Conservation (phyloP, 2,888 invertebrate genomes). For the Dasypolia templi region DNA sequence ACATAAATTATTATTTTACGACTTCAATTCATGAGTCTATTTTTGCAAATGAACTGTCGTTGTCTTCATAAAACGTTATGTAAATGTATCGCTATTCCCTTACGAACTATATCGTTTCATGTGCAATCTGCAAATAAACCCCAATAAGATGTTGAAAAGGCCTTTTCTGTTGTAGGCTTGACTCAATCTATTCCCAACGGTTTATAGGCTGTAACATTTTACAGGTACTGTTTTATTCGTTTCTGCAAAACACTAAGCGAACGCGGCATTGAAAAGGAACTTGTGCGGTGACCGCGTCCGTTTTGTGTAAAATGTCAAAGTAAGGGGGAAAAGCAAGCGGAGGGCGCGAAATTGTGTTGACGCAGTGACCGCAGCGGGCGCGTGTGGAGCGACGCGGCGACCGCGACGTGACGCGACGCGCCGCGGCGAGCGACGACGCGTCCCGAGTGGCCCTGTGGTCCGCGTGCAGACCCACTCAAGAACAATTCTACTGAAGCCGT, state of each 20-base stretch:
- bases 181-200: slow-evolving; percentile 34
- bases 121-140: slow-evolving; percentile 23
- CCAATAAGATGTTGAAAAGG: slow-evolving; percentile 28
- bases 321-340: slow-evolving; percentile 79
- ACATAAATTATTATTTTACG: slow-evolving; percentile 32
- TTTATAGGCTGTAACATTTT: slow-evolving; percentile 50
- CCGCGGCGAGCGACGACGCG: slow-evolving; percentile 21
- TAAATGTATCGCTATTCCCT: not conserved
- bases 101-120: slow-evolving; percentile 20
- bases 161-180: slow-evolving; percentile 21
- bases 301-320: slow-evolving; percentile 87
- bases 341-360: slow-evolving; percentile 83
- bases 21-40: slow-evolving; percentile 27
- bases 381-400: slow-evolving; percentile 49
- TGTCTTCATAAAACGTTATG: slow-evolving; percentile 1
- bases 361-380: slow-evolving; percentile 79
- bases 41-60: slow-evolving; percentile 28
- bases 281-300: slow-evolving; percentile 82
- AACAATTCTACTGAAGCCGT: slow-evolving; percentile 87
- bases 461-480: slow-evolving; percentile 79
- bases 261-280: slow-evolving; percentile 77
- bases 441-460: slow-evolving; percentile 77
- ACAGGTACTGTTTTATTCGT: slow-evolving; percentile 53
- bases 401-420: slow-evolving; percentile 28
- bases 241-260: slow-evolving; percentile 60